These are phyloP conservation scores for Choloepus hoffmanni DNA, from an alignment of 2,113 vertebrate genomes.

Conservation along the genomic window DNA sequence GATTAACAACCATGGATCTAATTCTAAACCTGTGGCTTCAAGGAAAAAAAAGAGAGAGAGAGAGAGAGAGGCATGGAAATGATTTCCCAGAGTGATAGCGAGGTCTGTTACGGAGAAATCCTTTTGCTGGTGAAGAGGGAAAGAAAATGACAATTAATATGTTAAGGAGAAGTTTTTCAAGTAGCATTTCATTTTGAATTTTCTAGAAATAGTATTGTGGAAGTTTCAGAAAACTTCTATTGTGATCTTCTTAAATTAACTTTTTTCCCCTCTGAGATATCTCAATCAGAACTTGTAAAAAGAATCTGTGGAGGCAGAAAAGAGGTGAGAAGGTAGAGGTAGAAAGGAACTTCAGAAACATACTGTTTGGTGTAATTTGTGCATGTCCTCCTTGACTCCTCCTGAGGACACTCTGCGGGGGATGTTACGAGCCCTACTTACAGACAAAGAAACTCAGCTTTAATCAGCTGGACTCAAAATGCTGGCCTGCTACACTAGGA, in stretches of 20 bases:
- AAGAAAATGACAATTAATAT: constrained; percentile 9
- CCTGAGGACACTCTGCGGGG: not conserved
- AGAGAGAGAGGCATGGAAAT: too few species aligned
- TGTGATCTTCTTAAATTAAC: not conserved
- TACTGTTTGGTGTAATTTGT: not conserved
- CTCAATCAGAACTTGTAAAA: not conserved
- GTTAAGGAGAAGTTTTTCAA: not conserved
- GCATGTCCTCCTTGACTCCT: not conserved
- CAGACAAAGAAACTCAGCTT: not conserved
- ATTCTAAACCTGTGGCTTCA: not conserved
- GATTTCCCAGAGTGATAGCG: too few species aligned
- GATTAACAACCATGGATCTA: too few species aligned
- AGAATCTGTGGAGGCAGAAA: not conserved
- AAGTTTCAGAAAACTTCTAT: not conserved
- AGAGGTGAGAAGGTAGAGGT: not conserved
- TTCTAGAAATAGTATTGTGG: not conserved
- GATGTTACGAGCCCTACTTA: not conserved
- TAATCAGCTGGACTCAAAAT: not conserved
- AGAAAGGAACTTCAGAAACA: not conserved
- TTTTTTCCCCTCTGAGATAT: constrained; percentile 14
- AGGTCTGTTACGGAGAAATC: not conserved
- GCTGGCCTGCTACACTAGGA: not conserved
- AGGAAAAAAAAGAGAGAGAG: not conserved
- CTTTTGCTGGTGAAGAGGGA: not conserved
- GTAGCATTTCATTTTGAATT: not conserved